Base-by-base conservation (phyloP, 2,888 invertebrate species). In the Corbicula japonica region DNA sequence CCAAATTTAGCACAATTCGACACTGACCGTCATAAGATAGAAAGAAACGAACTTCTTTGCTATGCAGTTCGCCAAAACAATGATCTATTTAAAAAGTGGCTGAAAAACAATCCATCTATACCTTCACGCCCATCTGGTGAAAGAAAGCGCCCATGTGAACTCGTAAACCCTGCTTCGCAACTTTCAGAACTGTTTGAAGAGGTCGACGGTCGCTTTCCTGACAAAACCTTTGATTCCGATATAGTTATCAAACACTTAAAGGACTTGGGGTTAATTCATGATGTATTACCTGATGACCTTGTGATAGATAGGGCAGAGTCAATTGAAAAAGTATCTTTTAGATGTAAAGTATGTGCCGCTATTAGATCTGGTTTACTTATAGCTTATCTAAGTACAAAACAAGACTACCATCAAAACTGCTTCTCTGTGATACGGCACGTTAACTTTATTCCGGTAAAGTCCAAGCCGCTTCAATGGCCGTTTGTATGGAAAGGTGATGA, bases 21-120 rank as follows among this genome's bases (percentile, higher is more conserved):
- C 3, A 28, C 26, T 1, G 28, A 38, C 28, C 12, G 1, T 21
- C 10, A 12, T 18, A 35, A 21, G 26, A 23, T n/a, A 38, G 34
- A 34, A 32, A 54, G 77, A 34, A 46, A 62, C n/a, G 10, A 71
- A 12, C 18, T 80, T 5, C n/a, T 76, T 3, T 41, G 30, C 21
- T 35, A 63, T 68, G 62, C 72, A 8, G 32, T 80, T 41, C 4
- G 34, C 18, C 3, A 52, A 12, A 48, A 61, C 10, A 54, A 54
- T 32, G 21, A 2, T 3, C 15, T 28, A 2, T 54, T 76, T 18
- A 44, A 72, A 32, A 3, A 54, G 3, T 69, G 74, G 60, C 38
- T 80, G n/a, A 78, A 46, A 66, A 82, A 32, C 18, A 85, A 30
- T 50, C 50, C 35, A 12, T 75, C 72, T 30, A 71, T 82, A 26